Conservation (phyloP, 2,888 invertebrate genomes). For the Philaethria dido region DNA sequence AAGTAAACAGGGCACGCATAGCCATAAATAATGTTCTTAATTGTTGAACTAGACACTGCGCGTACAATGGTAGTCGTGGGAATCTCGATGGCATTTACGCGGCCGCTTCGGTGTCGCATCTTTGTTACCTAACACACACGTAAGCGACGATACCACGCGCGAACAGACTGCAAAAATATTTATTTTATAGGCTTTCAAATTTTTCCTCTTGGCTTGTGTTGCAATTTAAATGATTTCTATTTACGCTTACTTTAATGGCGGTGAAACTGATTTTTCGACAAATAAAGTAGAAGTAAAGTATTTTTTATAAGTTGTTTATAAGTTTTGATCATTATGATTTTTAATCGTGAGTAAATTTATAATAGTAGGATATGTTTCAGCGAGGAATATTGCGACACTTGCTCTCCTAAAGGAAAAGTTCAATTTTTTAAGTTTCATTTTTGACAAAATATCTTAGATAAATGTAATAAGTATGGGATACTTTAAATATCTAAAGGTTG, state of each 20-base stretch:
- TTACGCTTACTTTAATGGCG: neutral
- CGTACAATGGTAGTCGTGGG: slow-evolving; percentile 66
- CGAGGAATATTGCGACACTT: no score
- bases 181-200: slow-evolving; percentile 22
- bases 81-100: slow-evolving; percentile 65
- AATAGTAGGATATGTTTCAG: no score
- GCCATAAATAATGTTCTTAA: slow-evolving; percentile 56
- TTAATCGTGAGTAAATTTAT: no score
- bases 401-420: no score
- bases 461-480: no score
- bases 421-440: no score
- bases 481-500: no score
- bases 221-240: slow-evolving; percentile 14
- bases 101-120: slow-evolving; percentile 50
- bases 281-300: no score
- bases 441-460: no score
- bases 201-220: neutral
- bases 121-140: slow-evolving; percentile 58
- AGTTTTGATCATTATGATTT: no score
- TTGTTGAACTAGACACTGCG: slow-evolving; percentile 66
- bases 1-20: slow-evolving; percentile 35
- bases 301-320: no score
- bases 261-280: neutral
- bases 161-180: slow-evolving; percentile 22
- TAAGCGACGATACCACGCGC: slow-evolving; percentile 37